These are phyloP conservation scores for Trissolcus basalis DNA, from an alignment of 1,140 invertebrate species.

Conservation along the genomic window DNA sequence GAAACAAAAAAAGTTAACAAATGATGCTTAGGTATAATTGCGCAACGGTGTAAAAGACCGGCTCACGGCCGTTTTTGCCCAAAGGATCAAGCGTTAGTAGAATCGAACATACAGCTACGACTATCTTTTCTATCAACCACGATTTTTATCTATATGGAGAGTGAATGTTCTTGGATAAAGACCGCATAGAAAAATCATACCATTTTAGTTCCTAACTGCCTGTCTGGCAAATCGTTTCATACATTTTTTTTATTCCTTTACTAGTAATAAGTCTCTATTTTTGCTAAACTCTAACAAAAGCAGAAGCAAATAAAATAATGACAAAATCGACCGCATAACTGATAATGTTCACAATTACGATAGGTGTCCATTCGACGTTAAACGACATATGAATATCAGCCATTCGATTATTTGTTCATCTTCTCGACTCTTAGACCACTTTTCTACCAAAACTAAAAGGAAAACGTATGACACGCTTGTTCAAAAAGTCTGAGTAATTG, in stretches of 20 bases:
- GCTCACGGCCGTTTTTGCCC: constrained; percentile 26
- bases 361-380: constrained; percentile 34
- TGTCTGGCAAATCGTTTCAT: constrained; percentile 3
- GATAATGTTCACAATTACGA: too few relatives aligned
- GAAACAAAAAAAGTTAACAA: constrained; percentile 1
- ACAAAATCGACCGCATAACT: background rate
- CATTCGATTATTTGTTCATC: background rate
- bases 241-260: constrained; percentile 18
- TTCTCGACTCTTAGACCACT: constrained; percentile 5
- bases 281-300: constrained; percentile 21
- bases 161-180: constrained; percentile 43
- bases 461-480: constrained; percentile 2
- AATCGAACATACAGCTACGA: constrained; percentile 36
- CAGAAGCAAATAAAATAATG: constrained; percentile 13
- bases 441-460: constrained; percentile 16
- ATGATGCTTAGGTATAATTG: constrained; percentile 5
- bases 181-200: constrained; percentile 31
- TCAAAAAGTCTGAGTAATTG: constrained; percentile 38
- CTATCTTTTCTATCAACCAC: constrained; percentile 56
- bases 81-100: constrained; percentile 45
- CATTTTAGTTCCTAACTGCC: constrained; percentile 49
- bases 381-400: too few relatives aligned
- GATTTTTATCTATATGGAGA: constrained; percentile 53
- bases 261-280: constrained; percentile 37
- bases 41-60: constrained; percentile 3